A percentile compares a stretch with the other conserved stretches of the same genome.
phyloP scores from a whole-genome alignment of 2,113 vertebrate genomes.

The Solea solea region DNA sequence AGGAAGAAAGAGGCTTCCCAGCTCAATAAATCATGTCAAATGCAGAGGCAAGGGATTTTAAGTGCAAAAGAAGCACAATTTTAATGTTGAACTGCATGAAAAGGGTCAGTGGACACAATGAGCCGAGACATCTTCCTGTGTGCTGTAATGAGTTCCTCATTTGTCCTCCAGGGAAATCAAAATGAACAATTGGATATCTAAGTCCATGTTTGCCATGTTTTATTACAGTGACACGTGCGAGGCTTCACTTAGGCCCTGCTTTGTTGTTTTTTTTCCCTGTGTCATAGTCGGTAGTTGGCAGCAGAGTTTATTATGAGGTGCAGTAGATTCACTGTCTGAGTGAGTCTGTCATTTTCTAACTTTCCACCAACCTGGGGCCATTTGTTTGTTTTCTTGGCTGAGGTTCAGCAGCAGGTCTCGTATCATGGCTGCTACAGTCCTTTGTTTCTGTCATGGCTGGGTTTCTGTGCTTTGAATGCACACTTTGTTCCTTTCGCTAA shows the following conservation, averaged over 20 bases:
- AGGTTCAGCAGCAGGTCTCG: slow-evolving; percentile 37
- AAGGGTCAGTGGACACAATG: slow-evolving; percentile 55
- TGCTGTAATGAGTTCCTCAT: slow-evolving; percentile 67
- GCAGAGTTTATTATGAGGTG: slow-evolving; percentile 66
- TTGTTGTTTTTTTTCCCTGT: slow-evolving; percentile 27
- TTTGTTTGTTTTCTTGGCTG: slow-evolving; percentile 65
- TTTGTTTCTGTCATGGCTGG: slow-evolving; percentile 46
- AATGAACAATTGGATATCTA: slow-evolving; percentile 66
- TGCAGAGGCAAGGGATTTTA: slow-evolving; percentile 64
- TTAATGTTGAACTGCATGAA: slow-evolving; percentile 38
- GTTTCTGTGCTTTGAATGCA: slow-evolving; percentile 50
- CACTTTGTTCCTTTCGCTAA: slow-evolving; percentile 56
- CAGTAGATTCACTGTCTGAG: slow-evolving; percentile 45
- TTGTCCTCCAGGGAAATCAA: slow-evolving; percentile 73
- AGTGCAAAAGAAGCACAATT: slow-evolving; percentile 77
- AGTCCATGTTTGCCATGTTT: slow-evolving; percentile 70
- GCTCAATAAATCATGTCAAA: slow-evolving; percentile 73
- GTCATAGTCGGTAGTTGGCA: slow-evolving; percentile 39
- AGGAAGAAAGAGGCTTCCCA: slow-evolving; percentile 57
- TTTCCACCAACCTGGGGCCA: slow-evolving; percentile 39
- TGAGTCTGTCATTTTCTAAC: slow-evolving; percentile 57
- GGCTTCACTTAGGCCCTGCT: slow-evolving; percentile 47
- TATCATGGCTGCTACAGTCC: slow-evolving; percentile 17
- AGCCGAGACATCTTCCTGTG: slow-evolving; percentile 41
- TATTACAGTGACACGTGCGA: slow-evolving; percentile 65